Evolutionary conservation across 1,140 invertebrate genomes (phyloP), one percentile per base, ranked within the genome.

Genomic region (Sarcophaga bullata): DNA sequence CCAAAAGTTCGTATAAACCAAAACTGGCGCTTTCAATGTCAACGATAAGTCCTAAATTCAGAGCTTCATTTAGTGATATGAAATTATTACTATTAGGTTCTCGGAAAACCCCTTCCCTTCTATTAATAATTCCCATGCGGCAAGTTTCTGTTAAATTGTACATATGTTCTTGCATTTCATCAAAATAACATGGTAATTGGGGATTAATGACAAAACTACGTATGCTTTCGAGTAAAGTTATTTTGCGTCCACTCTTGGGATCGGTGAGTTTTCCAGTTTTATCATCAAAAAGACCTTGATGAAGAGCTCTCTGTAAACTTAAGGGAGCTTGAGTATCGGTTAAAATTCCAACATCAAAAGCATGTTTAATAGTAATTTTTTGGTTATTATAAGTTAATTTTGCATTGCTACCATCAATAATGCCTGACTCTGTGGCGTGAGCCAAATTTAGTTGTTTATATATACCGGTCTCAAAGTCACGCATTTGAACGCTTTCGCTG

Each of bases 181-280:
- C 94, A 90, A 95, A 96, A 86, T 95, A 96, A 86, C 95, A 96
- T 13, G 95, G 94, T 73, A 96, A 91, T 86, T 93, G 92, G 0
- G 96, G 95, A 91, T 95, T 95, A 68, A 97, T 94, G 8, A 96
- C 92, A 81, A 94, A 95, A 76, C 94, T 93, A 50, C 95, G 92
- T 87, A 97, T 96, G 7, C 96, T 94, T 91, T 98, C 96, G 84
- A 96, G 94, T 11, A 98, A 89, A 17, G 95, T 96, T 8, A 97
- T 94, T 85, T 94, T 93, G 81, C 94, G 92, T 37, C 94, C 94
- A 3, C 94, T 95, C 49, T 92, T 92, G 11, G 95, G 94, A 91
- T 98, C 96, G 25, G 93, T 92, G 37, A 98, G 93, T 91, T 95
- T 95, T n/a, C 96, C 96, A 1, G 93, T 94, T 80, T 92, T 91